Percentiles rank a stretch among this genome's conserved stretches.
Evolutionary conservation across 1,140 invertebrate genomes (phyloP).

Genomic region (Mamestra configurata): DNA sequence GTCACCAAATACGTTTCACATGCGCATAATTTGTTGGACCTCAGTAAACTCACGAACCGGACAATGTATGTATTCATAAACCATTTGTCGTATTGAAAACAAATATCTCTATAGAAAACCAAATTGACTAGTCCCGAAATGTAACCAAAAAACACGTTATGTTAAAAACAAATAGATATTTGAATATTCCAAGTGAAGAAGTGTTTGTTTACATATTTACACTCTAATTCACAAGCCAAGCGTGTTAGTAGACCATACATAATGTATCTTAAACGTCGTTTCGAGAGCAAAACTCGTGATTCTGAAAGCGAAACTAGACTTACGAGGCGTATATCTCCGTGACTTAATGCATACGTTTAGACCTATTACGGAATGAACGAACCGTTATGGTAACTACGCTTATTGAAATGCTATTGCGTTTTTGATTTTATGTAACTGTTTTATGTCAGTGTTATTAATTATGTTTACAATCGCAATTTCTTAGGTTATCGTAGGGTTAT

Average conservation of each 20-base stretch:
- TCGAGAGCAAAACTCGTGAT: conserved; percentile 80
- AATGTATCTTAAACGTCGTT: conserved; percentile 52
- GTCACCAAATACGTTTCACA: neutral
- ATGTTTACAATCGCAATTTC: conserved; percentile 14
- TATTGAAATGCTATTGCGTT: conserved; percentile 50
- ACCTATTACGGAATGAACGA: conserved; percentile 46
- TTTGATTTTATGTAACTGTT: conserved; percentile 44
- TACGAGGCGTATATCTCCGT: conserved; percentile 49
- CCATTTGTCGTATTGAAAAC: neutral
- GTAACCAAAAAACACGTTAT: neutral
- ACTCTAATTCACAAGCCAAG: conserved; percentile 48
- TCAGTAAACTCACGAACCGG: neutral
- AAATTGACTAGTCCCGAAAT: conserved; percentile 9
- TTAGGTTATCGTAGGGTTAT: conserved; percentile 4
- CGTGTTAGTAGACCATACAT: conserved; percentile 44
- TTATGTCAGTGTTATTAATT: conserved; percentile 40
- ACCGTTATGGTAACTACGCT: conserved; percentile 45
- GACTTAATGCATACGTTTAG: conserved; percentile 49
- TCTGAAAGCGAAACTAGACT: conserved; percentile 70
- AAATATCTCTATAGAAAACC: neutral
- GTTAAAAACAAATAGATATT: neutral
- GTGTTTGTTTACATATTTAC: conserved; percentile 51
- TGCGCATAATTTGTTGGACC: neutral
- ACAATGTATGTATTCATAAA: neutral
- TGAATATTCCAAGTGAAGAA: neutral